Conservation (phyloP, 2,797 vertebrate genomes). For the Pseudopleuronectes americanus region DNA sequence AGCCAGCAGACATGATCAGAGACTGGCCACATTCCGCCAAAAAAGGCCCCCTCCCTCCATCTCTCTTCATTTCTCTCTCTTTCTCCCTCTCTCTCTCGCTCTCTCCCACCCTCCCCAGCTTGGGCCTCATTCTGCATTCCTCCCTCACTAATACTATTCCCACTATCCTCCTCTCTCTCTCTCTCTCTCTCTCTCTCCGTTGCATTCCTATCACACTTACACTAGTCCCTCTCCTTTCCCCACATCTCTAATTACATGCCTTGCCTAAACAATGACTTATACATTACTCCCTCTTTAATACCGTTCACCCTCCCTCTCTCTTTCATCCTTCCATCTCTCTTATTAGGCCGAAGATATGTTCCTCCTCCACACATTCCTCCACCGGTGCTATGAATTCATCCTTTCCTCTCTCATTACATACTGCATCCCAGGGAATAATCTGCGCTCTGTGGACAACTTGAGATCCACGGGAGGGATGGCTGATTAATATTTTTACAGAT, state of each 20-base stretch:
- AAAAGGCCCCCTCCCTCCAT: conserved; percentile 44
- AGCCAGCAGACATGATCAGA: conserved; percentile 80
- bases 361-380: conserved; percentile 63
- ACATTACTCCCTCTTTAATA: conserved; percentile 61
- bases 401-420: conserved; percentile 26
- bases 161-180: conserved; percentile 55
- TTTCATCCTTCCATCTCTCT: conserved; percentile 50
- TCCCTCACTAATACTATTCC: conserved; percentile 72
- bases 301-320: conserved; percentile 51
- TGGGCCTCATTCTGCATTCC: conserved; percentile 77
- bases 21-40: conserved; percentile 82
- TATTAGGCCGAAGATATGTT: conserved; percentile 43
- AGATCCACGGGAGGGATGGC: conserved; percentile 6
- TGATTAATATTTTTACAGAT: conserved; percentile 27
- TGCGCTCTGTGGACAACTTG: conserved; percentile 31
- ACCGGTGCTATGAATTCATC: conserved; percentile 24
- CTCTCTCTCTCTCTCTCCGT: conserved; percentile 38
- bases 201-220: conserved; percentile 66
- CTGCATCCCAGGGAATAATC: conserved; percentile 52
- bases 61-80: conserved; percentile 29
- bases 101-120: conserved; percentile 56
- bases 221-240: conserved; percentile 49
- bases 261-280: conserved; percentile 64
- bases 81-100: conserved; percentile 35
- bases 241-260: conserved; percentile 69